phyloP scores from a whole-genome alignment of 2,797 vertebrate genomes.

The Sphenodon punctatus region DNA sequence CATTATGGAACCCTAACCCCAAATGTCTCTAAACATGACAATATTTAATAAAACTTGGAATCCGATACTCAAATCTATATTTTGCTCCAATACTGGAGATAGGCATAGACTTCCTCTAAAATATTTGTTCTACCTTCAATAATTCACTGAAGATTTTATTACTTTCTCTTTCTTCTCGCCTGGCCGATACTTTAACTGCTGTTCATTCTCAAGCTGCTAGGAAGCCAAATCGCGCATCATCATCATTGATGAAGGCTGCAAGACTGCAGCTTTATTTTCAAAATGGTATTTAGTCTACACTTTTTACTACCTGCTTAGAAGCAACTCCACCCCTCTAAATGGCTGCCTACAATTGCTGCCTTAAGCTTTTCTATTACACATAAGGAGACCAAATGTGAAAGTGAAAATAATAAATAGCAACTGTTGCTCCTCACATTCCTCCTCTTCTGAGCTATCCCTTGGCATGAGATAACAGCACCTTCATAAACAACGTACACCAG shows the following conservation, averaged over 20 bases:
- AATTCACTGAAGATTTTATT: neutral
- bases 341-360: neutral
- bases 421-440: too few relatives aligned
- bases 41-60: neutral
- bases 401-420: neutral
- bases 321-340: too few relatives aligned
- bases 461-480: neutral
- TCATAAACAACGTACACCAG: neutral
- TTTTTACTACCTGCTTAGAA: neutral
- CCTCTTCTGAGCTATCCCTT: too few relatives aligned
- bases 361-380: neutral
- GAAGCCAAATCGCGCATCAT: neutral
- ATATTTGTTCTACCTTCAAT: neutral
- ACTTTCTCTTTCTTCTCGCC: neutral
- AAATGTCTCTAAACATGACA: neutral
- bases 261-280: neutral
- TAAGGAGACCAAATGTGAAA: neutral
- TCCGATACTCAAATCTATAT: neutral
- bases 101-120: rapidly evolving
- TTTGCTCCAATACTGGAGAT: too few relatives aligned
- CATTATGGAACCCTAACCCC: too few relatives aligned
- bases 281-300: neutral
- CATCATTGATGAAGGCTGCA: neutral
- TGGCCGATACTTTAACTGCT: neutral
- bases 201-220: neutral